These are phyloP conservation scores for Toxotes jaculatrix DNA, from an alignment of 2,113 vertebrate species.

Conservation along the genomic window DNA sequence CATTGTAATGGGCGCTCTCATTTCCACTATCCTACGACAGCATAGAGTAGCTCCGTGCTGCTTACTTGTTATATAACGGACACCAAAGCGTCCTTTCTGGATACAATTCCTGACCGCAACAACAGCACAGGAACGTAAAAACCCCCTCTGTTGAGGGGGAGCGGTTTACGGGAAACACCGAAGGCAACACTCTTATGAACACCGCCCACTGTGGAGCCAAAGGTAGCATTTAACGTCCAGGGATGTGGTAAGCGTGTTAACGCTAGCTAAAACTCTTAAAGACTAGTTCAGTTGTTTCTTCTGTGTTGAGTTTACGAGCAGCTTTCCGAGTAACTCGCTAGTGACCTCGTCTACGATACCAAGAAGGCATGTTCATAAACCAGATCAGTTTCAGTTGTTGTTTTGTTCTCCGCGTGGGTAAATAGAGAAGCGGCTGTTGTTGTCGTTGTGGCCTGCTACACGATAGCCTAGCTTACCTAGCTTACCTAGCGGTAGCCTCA, in stretches of 20 bases:
- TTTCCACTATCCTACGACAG: too few species aligned
- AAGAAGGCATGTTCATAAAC: neutral
- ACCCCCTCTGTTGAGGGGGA: neutral
- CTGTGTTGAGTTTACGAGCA: neutral
- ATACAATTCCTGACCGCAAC: neutral
- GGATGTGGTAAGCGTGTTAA: constrained; percentile 20
- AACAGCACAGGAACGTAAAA: neutral
- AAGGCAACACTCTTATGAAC: constrained; percentile 21
- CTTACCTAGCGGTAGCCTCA: constrained; percentile 47
- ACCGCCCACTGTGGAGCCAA: constrained; percentile 58
- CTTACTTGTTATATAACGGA: neutral
- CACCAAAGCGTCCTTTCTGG: neutral
- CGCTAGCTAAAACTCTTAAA: constrained; percentile 1
- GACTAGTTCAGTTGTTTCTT: constrained; percentile 19
- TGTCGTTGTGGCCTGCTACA: constrained; percentile 66
- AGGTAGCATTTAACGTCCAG: constrained; percentile 15
- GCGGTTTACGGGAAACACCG: constrained; percentile 8
- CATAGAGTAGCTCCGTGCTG: neutral
- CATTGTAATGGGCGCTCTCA: too few species aligned
- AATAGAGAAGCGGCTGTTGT: constrained; percentile 25
- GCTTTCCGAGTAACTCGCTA: neutral
- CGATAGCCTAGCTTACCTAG: constrained; percentile 51
- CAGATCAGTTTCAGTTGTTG: neutral
- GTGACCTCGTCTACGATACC: neutral
- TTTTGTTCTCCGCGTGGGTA: constrained; percentile 2